phyloP scores from a whole-genome alignment of 2,797 vertebrate genomes.

The Cyprinella venusta region DNA sequence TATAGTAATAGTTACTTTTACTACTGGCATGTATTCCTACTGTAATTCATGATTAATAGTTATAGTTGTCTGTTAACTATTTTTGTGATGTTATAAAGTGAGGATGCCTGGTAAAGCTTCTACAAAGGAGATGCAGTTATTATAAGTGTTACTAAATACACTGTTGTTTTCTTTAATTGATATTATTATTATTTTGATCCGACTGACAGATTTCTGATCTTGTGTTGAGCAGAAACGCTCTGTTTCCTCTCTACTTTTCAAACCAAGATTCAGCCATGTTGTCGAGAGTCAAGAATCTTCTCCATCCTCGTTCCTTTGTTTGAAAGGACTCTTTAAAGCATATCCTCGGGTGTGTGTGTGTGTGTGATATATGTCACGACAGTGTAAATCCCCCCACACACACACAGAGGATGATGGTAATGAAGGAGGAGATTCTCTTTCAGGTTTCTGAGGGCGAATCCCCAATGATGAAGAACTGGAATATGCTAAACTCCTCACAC shows the following conservation, averaged over 20 bases:
- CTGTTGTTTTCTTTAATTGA: background rate
- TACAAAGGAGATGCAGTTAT: too few relatives aligned
- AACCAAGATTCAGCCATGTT: background rate
- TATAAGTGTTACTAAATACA: too few relatives aligned
- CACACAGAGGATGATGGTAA: too few relatives aligned
- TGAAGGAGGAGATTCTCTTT: slow-evolving; percentile 58
- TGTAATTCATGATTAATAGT: too few relatives aligned
- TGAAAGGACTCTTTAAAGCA: slow-evolving; percentile 64
- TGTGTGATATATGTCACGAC: too few relatives aligned
- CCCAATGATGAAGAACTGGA: slow-evolving; percentile 22
- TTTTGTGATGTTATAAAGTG: too few relatives aligned
- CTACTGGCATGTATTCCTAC: too few relatives aligned
- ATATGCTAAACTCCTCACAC: slow-evolving; percentile 1
- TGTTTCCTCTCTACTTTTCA: background rate
- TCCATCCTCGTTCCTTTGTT: slow-evolving; percentile 49
- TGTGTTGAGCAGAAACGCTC: background rate
- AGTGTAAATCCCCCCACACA: too few relatives aligned
- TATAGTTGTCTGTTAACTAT: too few relatives aligned
- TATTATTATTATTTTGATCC: background rate
- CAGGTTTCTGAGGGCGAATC: slow-evolving; percentile 48
- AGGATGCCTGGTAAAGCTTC: too few relatives aligned
- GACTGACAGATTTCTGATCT: background rate
- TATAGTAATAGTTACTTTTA: too few relatives aligned
- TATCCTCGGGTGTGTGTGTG: slow-evolving; percentile 52
- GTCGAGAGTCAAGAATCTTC: background rate